Evolutionary conservation across 2,797 vertebrate species (phyloP), one percentile per base, ranked within the genome.

Genomic region (Macropodus opercularis): DNA sequence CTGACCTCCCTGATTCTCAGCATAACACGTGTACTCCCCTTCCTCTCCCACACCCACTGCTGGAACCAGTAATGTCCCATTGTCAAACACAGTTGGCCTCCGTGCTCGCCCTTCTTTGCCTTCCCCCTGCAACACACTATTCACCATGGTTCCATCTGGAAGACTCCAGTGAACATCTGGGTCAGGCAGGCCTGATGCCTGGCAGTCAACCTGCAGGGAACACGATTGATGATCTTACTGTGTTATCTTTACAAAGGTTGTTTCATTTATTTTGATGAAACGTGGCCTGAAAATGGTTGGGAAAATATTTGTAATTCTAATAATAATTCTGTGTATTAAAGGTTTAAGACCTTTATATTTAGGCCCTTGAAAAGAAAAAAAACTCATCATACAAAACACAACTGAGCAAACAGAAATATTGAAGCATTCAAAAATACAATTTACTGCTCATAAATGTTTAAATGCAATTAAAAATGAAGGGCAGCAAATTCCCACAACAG

Each of bases 1-100:
- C 78, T 93, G 92, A 13, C 97, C 97, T 4, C 95, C 91, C 77
- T 91, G 93, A 79, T 99, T 99, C 63, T 96, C 91, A 0, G 96
- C 96, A 2, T 95, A 92, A 71, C 97, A 99, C 0, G 93, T 98
- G 61, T 98, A 99, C 68, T 95, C 93, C 0, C 97, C 97, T 36
- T 95, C 94, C 36, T 97, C 94, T 44, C 81, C 85, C 84, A 90
- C 70, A 0, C 96, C 94, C 19, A 95, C 94, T 0, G 92, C 91
- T 49, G 93, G 93, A 74, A 99, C 92, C 83, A 94, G 94, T 27
- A 99, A 85, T 0, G 97, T 98, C 26, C 97, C 97, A 2, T 99
- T 99, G 82, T 92, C 59, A 32, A 98, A 98, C 9, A 99, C 92
- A 8, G 94, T 94, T 0, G 94, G 94, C 35, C 93, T 90, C 29